Percentiles rank a stretch among this genome's conserved stretches.
phyloP scores from a whole-genome alignment of 2,888 invertebrate species.

The Sycophila texana region DNA sequence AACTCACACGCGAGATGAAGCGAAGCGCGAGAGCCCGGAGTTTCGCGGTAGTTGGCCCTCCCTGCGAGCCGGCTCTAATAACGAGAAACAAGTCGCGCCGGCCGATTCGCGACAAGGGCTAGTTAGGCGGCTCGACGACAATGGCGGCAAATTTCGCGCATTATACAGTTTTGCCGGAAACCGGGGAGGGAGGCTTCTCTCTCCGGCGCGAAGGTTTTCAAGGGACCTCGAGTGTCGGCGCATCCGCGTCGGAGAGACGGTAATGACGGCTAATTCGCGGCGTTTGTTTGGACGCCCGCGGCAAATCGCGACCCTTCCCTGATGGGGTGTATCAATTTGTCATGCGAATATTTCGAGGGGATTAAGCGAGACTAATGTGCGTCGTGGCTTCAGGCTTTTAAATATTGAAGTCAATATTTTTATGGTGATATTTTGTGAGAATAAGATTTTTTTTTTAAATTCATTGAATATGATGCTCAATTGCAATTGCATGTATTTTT shows the following conservation, averaged over 20 bases:
- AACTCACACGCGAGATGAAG: constrained; percentile 36
- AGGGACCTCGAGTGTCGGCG: constrained; percentile 51
- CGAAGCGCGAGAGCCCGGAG: constrained; percentile 30
- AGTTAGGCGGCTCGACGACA: constrained; percentile 70
- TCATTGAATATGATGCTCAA: too few species aligned
- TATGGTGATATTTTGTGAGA: neutral
- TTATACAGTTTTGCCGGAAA: constrained; percentile 61
- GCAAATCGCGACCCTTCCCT: constrained; percentile 15
- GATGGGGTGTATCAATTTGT: neutral
- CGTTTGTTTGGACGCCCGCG: constrained; percentile 58
- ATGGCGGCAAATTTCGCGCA: constrained; percentile 73
- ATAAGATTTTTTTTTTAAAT: neutral
- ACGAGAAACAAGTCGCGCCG: constrained; percentile 28
- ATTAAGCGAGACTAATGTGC: too few species aligned
- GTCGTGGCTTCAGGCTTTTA: neutral
- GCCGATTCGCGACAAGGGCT: constrained; percentile 70
- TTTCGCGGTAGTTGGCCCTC: constrained; percentile 13
- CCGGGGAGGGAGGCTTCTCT: constrained; percentile 14
- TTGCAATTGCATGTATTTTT: too few species aligned
- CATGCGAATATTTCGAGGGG: neutral
- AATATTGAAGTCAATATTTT: neutral
- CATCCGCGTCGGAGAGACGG: constrained; percentile 47
- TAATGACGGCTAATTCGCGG: constrained; percentile 65
- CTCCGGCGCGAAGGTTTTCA: neutral
- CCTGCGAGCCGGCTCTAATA: neutral